Evolutionary conservation across 92 coral and sea anemone species (phyloP).

Genomic region (Desmophyllum pertusum): DNA sequence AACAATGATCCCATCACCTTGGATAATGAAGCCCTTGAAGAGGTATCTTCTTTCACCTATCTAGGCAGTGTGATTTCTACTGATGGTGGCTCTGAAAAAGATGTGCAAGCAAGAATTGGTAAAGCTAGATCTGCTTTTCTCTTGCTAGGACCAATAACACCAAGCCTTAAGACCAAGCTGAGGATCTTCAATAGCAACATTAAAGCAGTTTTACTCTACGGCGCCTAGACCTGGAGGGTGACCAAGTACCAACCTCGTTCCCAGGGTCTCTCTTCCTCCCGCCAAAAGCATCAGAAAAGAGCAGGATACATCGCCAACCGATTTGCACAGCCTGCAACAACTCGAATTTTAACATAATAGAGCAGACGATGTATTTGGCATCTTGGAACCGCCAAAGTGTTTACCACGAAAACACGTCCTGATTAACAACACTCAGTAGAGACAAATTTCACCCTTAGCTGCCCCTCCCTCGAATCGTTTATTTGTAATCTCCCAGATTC

Average conservation of each 20-base stretch:
- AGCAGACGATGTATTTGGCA: no score
- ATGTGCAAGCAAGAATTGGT: slow-evolving; percentile 24
- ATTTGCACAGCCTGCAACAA: no score
- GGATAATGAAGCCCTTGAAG: slow-evolving; percentile 26
- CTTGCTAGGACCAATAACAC: slow-evolving; percentile 18
- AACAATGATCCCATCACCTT: slow-evolving; percentile 12
- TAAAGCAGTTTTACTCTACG: slow-evolving; percentile 33
- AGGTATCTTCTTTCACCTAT: slow-evolving; percentile 25
- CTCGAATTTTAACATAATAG: no score
- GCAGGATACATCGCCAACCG: slow-evolving; percentile 17
- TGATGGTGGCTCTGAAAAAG: slow-evolving; percentile 40
- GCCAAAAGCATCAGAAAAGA: no score
- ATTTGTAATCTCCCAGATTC: no score
- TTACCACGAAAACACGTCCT: no score
- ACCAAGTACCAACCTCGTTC: slow-evolving; percentile 25
- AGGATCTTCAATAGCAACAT: slow-evolving; percentile 21
- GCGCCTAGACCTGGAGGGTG: slow-evolving; percentile 38
- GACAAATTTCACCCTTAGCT: no score
- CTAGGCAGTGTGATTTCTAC: slow-evolving; percentile 33
- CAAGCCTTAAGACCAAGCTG: background rate
- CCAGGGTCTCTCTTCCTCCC: no score
- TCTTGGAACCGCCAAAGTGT: no score
- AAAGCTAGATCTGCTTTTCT: slow-evolving; percentile 36
- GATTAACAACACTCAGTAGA: no score
- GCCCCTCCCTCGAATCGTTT: no score